Evolutionary conservation across 1,140 invertebrate genomes (phyloP).

Genomic region (Laupala kohalensis): DNA sequence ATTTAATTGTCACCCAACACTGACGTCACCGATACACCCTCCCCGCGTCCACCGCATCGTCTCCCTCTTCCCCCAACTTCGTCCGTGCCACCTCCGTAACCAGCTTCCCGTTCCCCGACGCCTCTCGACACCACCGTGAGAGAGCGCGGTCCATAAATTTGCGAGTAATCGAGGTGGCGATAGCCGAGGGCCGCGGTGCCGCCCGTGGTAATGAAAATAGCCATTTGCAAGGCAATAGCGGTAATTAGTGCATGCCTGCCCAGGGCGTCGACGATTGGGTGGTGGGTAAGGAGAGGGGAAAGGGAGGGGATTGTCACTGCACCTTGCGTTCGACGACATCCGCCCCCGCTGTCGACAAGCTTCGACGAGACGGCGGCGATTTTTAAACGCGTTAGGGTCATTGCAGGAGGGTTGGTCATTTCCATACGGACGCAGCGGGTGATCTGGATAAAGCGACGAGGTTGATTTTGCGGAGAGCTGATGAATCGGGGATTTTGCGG

Average conservation of each 20-base stretch:
- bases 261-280: not conserved
- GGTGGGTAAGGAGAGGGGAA: not conserved
- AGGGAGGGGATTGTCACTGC: not conserved
- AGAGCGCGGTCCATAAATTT: conserved; percentile 12
- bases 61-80: too few species aligned
- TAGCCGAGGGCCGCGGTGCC: conserved; percentile 1
- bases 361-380: not conserved
- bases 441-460: too few species aligned
- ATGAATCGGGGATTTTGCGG: too few species aligned
- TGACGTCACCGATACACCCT: too few species aligned
- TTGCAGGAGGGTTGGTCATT: not conserved
- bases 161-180: conserved; percentile 8
- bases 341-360: not conserved
- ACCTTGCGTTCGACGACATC: not conserved
- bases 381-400: not conserved
- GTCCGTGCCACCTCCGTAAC: too few species aligned
- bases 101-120: not conserved
- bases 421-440: not conserved
- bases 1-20: too few species aligned
- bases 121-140: not conserved
- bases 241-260: conserved; percentile 9
- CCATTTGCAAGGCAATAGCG: conserved; percentile 15
- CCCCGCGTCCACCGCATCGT: too few species aligned
- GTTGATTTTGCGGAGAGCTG: too few species aligned
- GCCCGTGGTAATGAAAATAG: conserved; percentile 13